phyloP scores from a whole-genome alignment of 2,888 invertebrate genomes.

The Standfussiana lucernea region DNA sequence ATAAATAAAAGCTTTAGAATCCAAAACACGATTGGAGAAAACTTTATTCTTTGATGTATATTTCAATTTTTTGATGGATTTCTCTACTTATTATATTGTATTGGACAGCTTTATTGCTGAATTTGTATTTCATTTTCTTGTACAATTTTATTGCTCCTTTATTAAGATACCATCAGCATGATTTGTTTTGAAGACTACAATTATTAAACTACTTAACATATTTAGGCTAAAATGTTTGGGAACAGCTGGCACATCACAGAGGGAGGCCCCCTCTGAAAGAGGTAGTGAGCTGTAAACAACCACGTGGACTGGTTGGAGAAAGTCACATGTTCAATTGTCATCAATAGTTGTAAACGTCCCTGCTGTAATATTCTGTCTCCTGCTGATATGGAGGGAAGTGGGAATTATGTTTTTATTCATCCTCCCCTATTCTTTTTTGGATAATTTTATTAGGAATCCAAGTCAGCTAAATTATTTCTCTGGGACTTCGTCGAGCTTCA shows the following conservation, averaged over 20 bases:
- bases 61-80: slow-evolving; percentile 44
- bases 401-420: too few species aligned
- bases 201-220: slow-evolving; percentile 18
- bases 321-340: too few species aligned
- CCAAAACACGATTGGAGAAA: slow-evolving; percentile 46
- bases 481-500: too few species aligned
- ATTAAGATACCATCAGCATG: not conserved
- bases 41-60: slow-evolving; percentile 51
- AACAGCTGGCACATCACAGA: too few species aligned
- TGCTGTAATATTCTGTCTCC: too few species aligned
- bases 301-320: not conserved
- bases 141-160: not conserved
- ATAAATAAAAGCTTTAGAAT: slow-evolving; percentile 52
- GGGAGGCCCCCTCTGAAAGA: not conserved
- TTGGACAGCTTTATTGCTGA: slow-evolving; percentile 25
- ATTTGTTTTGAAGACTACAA: not conserved
- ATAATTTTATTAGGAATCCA: too few species aligned
- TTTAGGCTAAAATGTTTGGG: not conserved
- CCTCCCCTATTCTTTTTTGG: too few species aligned
- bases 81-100: slow-evolving; percentile 34
- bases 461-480: too few species aligned
- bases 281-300: not conserved
- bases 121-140: slow-evolving; percentile 6
- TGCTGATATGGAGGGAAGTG: too few species aligned
- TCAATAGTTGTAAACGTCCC: too few species aligned